These are phyloP conservation scores for Stichodactyla helianthus DNA, from an alignment of 64 coral and sea anemone species.

Conservation along the genomic window DNA sequence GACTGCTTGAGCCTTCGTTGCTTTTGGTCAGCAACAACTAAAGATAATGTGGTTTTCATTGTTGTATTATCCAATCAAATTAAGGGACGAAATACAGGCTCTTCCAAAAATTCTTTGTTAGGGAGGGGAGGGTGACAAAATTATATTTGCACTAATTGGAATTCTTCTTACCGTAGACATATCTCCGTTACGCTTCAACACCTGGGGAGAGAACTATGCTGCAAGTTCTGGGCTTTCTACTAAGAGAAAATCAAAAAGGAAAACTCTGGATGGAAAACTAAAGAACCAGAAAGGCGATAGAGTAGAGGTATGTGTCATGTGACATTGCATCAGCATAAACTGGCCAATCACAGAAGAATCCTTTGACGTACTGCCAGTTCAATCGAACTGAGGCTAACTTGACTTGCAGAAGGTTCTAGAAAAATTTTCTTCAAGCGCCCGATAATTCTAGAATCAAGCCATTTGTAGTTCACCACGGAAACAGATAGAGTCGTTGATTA, in stretches of 20 bases:
- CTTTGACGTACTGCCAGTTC: neutral
- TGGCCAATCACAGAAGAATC: neutral
- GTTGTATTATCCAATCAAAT: too few species aligned
- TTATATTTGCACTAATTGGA: neutral
- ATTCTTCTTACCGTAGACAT: neutral
- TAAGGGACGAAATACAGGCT: too few species aligned
- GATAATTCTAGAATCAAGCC: too few species aligned
- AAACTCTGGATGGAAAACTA: neutral
- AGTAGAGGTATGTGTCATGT: neutral
- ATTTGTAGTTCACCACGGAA: too few species aligned
- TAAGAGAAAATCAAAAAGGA: neutral
- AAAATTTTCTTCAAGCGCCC: too few species aligned
- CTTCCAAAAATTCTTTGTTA: too few species aligned
- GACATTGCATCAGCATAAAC: neutral
- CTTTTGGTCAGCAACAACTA: too few species aligned
- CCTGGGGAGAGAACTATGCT: slow-evolving; percentile 96
- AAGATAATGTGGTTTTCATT: too few species aligned
- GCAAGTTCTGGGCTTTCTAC: slow-evolving; percentile 82
- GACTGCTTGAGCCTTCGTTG: too few species aligned
- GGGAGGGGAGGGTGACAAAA: too few species aligned
- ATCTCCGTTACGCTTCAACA: slow-evolving; percentile 11
- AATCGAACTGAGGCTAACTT: too few species aligned
- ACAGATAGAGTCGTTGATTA: neutral
- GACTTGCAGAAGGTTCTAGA: too few species aligned
- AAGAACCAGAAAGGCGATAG: neutral